A percentile compares a stretch with the other conserved stretches of the same genome.
These are phyloP conservation scores for Acrocera orbiculus DNA, from an alignment of 2,888 invertebrate genomes.

Conservation along the genomic window DNA sequence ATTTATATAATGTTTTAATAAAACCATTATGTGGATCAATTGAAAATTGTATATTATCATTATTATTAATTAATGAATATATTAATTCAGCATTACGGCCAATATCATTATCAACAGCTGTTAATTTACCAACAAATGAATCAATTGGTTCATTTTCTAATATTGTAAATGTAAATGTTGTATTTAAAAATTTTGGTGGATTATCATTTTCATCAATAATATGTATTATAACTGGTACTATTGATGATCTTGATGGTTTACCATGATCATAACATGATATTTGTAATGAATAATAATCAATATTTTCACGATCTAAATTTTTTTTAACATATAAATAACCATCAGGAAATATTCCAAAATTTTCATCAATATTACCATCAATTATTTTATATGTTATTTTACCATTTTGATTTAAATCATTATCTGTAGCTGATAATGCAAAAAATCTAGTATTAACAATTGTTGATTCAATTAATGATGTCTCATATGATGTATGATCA, in stretches of 20 bases:
- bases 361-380: constrained; percentile 68
- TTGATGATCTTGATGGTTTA: constrained; percentile 55
- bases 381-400: constrained; percentile 63
- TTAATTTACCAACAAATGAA: constrained; percentile 80
- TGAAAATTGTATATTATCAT: constrained; percentile 66
- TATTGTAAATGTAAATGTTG: constrained; percentile 77
- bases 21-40: constrained; percentile 84
- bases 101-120: constrained; percentile 76
- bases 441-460: constrained; percentile 83
- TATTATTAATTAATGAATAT: constrained; percentile 55
- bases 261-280: constrained; percentile 73
- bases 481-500: constrained; percentile 81
- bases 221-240: constrained; percentile 81
- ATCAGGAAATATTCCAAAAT: constrained; percentile 91
- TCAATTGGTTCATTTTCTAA: constrained; percentile 76
- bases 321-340: constrained; percentile 80
- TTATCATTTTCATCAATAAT: constrained; percentile 95
- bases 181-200: constrained; percentile 77
- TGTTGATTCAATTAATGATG: constrained; percentile 76
- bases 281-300: constrained; percentile 78
- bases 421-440: constrained; percentile 74
- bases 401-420: constrained; percentile 68
- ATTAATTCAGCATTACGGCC: constrained; percentile 82
- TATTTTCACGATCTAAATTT: constrained; percentile 71
- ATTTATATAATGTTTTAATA: constrained; percentile 64